Evolutionary conservation across 2,797 vertebrate genomes (phyloP).

Genomic region (Molossus molossus): DNA sequence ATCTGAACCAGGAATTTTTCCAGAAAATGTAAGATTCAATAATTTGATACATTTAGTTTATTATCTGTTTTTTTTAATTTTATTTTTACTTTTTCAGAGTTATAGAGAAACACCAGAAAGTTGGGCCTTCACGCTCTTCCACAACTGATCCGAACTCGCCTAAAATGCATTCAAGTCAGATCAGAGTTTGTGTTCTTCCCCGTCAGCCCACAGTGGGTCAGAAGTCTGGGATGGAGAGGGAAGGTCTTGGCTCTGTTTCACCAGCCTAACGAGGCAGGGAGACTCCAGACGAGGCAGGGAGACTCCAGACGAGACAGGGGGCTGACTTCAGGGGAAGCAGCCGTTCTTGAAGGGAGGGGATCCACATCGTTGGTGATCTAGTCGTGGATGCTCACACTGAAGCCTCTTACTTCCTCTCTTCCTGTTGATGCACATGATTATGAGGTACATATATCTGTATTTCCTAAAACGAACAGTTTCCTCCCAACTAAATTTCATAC

Average conservation of each 20-base stretch:
- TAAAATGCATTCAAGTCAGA: background rate
- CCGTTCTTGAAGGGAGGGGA: conserved; percentile 58
- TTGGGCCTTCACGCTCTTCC: background rate
- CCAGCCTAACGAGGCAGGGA: conserved; percentile 82
- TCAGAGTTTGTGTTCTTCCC: conserved; percentile 59
- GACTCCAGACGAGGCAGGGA: conserved; percentile 76
- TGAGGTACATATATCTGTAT: background rate
- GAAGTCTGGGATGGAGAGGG: conserved; percentile 71
- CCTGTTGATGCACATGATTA: background rate
- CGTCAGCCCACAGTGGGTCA: conserved; percentile 37
- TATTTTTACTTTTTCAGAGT: background rate
- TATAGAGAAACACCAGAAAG: background rate
- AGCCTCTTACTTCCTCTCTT: conserved; percentile 43
- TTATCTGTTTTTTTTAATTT: background rate
- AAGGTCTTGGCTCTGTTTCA: conserved; percentile 77
- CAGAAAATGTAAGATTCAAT: background rate
- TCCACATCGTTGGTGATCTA: conserved; percentile 37
- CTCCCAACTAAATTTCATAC: background rate
- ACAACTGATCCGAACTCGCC: background rate
- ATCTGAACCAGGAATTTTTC: background rate
- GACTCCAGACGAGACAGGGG: conserved; percentile 76
- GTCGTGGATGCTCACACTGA: background rate
- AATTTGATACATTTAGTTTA: background rate
- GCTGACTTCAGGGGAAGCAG: conserved; percentile 83
- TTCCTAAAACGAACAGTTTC: background rate